These are phyloP conservation scores for Therioaphis trifolii DNA, from an alignment of 2,888 invertebrate species.

Conservation along the genomic window DNA sequence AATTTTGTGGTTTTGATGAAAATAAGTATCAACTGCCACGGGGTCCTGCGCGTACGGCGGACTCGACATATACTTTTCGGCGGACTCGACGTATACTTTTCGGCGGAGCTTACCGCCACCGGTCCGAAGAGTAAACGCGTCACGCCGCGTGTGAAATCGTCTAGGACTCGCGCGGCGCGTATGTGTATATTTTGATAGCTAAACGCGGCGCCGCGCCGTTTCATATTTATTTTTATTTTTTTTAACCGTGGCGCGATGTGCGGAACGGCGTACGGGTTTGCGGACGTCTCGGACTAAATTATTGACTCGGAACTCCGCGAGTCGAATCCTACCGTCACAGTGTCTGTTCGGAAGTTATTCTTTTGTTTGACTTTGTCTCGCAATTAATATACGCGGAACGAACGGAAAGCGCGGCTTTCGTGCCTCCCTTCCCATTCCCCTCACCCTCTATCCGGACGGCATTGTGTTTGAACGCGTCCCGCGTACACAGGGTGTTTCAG, in stretches of 20 bases:
- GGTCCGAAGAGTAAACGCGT: no score
- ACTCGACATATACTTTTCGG: no score
- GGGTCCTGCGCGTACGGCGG: no score
- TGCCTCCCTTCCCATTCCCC: no score
- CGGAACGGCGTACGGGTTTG: not conserved
- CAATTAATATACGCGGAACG: constrained; percentile 12
- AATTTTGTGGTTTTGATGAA: no score
- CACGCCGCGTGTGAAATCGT: not conserved
- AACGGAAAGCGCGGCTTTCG: not conserved
- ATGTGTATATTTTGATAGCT: not conserved
- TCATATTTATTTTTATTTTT: not conserved
- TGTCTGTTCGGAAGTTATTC: constrained; percentile 37
- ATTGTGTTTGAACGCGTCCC: no score
- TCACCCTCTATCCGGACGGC: no score
- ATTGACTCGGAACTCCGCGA: not conserved
- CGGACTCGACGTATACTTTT: no score
- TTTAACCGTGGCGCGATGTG: not conserved
- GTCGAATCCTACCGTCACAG: not conserved
- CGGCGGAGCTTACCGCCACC: no score
- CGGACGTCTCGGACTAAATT: constrained; percentile 17
- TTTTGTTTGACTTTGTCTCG: constrained; percentile 35
- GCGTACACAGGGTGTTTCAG: no score
- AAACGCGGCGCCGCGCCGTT: not conserved
- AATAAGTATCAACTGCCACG: no score
- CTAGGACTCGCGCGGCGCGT: not conserved